phyloP scores from a whole-genome alignment of 2,888 invertebrate species.

The Hemithea aestivaria region DNA sequence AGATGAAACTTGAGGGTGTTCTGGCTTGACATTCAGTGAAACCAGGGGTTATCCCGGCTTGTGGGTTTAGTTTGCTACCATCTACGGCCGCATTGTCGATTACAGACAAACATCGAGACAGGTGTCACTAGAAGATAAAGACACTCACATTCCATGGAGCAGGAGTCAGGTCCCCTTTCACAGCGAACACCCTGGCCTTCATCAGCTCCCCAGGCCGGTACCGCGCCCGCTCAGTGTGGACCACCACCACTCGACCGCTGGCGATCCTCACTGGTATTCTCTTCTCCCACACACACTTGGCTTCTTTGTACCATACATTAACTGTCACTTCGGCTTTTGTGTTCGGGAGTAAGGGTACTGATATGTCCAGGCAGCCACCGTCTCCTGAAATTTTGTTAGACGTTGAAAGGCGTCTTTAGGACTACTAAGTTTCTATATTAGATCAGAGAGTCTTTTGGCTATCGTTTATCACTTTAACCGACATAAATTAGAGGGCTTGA shows the following conservation, averaged over 20 bases:
- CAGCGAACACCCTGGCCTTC: slow-evolving; percentile 71
- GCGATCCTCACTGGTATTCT: slow-evolving; percentile 70
- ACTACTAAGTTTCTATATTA: too few species aligned
- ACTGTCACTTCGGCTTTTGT: slow-evolving; percentile 59
- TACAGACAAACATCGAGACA: too few species aligned
- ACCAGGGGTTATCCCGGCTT: too few species aligned
- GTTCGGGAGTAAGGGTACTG: slow-evolving; percentile 59
- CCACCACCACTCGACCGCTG: slow-evolving; percentile 67
- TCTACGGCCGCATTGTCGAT: too few species aligned
- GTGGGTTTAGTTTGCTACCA: too few species aligned
- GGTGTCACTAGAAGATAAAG: too few species aligned
- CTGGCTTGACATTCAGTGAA: too few species aligned
- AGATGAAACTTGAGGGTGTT: too few species aligned
- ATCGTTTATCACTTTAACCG: too few species aligned
- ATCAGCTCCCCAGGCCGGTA: slow-evolving; percentile 81
- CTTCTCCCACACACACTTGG: slow-evolving; percentile 54
- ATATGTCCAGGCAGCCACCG: slow-evolving; percentile 67
- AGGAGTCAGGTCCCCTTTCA: slow-evolving; percentile 78
- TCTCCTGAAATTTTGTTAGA: slow-evolving; percentile 62
- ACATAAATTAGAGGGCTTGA: too few species aligned
- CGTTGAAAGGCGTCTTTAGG: too few species aligned
- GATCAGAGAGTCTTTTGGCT: too few species aligned
- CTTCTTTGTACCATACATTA: slow-evolving; percentile 57
- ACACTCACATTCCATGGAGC: slow-evolving; percentile 68
- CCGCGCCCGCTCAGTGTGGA: slow-evolving; percentile 79